Evolutionary conservation across 2,797 vertebrate species (phyloP).

Genomic region (Centropyge bicolor): DNA sequence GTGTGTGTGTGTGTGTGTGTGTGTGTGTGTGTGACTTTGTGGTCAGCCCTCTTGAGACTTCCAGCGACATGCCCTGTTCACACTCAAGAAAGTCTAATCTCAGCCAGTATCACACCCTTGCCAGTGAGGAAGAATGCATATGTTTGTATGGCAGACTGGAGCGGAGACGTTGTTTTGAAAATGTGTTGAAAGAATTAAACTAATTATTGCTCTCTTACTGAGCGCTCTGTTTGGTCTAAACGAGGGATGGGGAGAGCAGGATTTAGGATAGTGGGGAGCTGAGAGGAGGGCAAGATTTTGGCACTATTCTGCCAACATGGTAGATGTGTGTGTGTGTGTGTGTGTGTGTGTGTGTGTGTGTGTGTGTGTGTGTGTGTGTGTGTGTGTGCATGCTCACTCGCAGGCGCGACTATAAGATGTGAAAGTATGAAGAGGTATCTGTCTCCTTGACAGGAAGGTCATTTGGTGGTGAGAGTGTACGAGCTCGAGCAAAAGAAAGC

Average conservation of each 20-base stretch:
- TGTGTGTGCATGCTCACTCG: neutral
- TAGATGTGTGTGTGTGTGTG: neutral
- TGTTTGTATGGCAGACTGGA: conserved; percentile 24
- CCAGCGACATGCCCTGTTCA: conserved; percentile 52
- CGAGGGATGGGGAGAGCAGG: neutral
- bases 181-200: neutral
- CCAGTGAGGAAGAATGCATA: conserved; percentile 27
- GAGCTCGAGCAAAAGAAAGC: conserved; percentile 40
- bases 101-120: conserved; percentile 44
- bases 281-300: conserved; percentile 25
- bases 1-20: conserved; percentile 24
- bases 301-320: conserved; percentile 33
- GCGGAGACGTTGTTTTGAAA: neutral
- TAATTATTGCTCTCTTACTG: conserved; percentile 10
- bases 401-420: conserved; percentile 16
- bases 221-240: conserved; percentile 6
- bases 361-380: neutral
- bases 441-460: conserved; percentile 72
- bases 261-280: neutral
- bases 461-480: conserved; percentile 42
- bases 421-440: conserved; percentile 54
- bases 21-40: conserved; percentile 20
- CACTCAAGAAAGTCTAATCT: conserved; percentile 58
- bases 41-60: conserved; percentile 52
- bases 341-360: neutral